Evolutionary conservation across 2,113 vertebrate genomes (phyloP).

Genomic region (Hylia prasina): DNA sequence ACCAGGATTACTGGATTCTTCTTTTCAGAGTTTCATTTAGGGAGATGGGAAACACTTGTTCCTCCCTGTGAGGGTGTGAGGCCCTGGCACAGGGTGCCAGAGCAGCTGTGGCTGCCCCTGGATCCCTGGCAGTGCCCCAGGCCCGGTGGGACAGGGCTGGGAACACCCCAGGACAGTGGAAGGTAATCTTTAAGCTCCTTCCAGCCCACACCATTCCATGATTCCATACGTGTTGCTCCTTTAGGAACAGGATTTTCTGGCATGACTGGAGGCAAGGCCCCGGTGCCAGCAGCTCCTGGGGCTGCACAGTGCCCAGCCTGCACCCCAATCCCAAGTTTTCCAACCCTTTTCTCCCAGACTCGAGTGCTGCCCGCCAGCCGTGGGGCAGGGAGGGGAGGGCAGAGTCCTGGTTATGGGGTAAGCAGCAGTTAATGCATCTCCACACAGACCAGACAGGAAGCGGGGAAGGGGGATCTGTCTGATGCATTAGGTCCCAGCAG

Average conservation of each 20-base stretch:
- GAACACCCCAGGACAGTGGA: neutral
- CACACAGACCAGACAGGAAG: slow-evolving; percentile 67
- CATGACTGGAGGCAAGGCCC: no score
- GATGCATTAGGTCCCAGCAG: slow-evolving; percentile 70
- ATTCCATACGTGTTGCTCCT: rapidly evolving
- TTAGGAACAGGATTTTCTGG: neutral
- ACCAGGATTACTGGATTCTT: neutral
- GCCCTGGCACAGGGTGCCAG: neutral
- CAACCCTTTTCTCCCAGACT: neutral
- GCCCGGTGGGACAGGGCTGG: rapidly evolving
- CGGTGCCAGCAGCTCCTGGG: neutral
- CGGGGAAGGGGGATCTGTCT: slow-evolving; percentile 41
- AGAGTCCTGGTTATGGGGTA: slow-evolving; percentile 48
- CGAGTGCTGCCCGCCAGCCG: neutral
- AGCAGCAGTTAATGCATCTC: slow-evolving; percentile 77
- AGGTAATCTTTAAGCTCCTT: neutral
- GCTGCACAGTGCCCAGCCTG: neutral
- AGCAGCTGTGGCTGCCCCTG: neutral
- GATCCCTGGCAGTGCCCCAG: neutral
- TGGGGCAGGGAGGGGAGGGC: slow-evolving; percentile 4
- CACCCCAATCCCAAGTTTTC: neutral
- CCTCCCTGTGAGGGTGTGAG: neutral
- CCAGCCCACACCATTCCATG: neutral
- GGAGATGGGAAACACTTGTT: neutral
- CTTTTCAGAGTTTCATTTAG: neutral